Base-by-base conservation (phyloP, 2,113 vertebrate species). In the Hippocampus guttulatus region DNA sequence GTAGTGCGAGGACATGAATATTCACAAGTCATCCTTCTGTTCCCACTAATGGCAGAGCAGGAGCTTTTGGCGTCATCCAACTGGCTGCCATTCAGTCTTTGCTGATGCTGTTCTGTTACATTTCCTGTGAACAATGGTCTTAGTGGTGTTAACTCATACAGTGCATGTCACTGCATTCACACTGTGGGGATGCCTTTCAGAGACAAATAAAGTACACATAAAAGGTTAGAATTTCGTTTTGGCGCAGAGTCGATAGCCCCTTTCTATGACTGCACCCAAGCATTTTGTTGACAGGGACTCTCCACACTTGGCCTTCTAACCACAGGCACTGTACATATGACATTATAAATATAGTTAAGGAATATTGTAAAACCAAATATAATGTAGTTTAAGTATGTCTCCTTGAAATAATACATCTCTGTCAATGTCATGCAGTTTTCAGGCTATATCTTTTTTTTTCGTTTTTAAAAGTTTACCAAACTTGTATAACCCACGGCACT, bases 51-150 rank as follows among this genome's bases (percentile, higher is more conserved):
- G 86, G 84, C 73, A 54, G 68, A 77, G 82, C 77, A 84, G 81
- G 81, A 86, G 82, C 70, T 87, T 87, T 90, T 51, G 88, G 67
- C 84, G 87, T 88, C 81, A 65, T 85, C 74, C 82, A 79, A 85
- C 78, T 81, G 81, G 80, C 78, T 91, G 86, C 74, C 88, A 79
- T 87, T 91, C 89, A 88, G 85, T 88, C 81, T 84, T 65, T 65
- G 41, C 23, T 3, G 41, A n/a, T 45, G 64, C 43, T 15, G n/a
- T 82, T 70, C 74, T 74, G 70, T 74, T 43, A 67, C 62, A 70
- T 76, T 77, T n/a, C 55, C 30, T 65, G 71, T 73, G 52, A 85
- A 76, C 73, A 57, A 12, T 63, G 14, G 63, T 30, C 70, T 51
- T 41, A 11, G 68, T 0, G 1, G 54, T 62, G 20, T 23, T 45